Conservation (phyloP, 2,113 vertebrate species). For the Entelurus aequoreus region DNA sequence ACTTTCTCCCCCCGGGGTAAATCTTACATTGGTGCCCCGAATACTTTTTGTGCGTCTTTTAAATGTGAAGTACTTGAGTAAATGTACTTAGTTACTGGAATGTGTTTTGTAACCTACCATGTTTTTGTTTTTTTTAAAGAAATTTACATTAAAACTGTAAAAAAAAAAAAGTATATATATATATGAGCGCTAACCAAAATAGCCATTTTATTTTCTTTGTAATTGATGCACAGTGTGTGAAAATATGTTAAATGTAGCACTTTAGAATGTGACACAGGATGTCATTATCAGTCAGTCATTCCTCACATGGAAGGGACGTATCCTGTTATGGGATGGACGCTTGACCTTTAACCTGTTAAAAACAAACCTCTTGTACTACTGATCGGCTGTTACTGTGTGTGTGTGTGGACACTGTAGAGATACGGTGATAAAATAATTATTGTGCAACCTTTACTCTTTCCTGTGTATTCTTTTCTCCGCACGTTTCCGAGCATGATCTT, state of each 20-base stretch:
- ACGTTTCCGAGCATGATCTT: not conserved
- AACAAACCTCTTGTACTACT: constrained; percentile 47
- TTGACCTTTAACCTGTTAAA: constrained; percentile 43
- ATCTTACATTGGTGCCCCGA: too few relatives aligned
- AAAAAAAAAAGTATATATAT: not conserved
- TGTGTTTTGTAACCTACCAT: constrained; percentile 8
- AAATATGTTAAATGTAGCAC: constrained; percentile 49
- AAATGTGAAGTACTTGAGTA: constrained; percentile 3
- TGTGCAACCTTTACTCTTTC: constrained; percentile 19
- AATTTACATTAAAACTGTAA: not conserved
- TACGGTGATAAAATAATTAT: constrained; percentile 59
- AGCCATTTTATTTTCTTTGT: not conserved
- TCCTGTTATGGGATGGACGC: constrained; percentile 46
- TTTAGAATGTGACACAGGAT: constrained; percentile 33
- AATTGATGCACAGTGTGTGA: constrained; percentile 10
- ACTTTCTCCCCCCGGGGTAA: too few relatives aligned
- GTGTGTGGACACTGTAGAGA: constrained; percentile 44
- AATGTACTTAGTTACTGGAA: not conserved
- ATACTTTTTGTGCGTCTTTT: constrained; percentile 14
- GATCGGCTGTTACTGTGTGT: constrained; percentile 50
- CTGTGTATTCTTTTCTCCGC: constrained; percentile 1
- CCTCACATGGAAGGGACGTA: constrained; percentile 21
- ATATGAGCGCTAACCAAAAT: not conserved
- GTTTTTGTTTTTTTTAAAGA: constrained; percentile 8
- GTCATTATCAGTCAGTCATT: not conserved